phyloP scores from a whole-genome alignment of 2,888 invertebrate species.

The Parnassius apollo region DNA sequence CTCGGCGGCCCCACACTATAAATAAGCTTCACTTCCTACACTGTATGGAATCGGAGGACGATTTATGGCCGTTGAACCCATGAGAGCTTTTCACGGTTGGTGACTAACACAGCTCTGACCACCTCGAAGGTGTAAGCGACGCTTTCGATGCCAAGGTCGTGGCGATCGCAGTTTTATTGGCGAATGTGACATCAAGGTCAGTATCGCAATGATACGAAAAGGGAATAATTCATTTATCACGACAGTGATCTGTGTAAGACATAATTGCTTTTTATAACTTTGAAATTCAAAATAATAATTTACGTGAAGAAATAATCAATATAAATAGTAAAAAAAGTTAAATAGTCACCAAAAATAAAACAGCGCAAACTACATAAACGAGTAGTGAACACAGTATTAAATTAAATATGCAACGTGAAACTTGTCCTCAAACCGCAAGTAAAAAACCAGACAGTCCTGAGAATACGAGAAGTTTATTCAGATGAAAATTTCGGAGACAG shows the following conservation, averaged over 20 bases:
- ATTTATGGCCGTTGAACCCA: constrained; percentile 77
- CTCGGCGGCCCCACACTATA: constrained; percentile 63
- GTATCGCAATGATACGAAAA: constrained; percentile 5
- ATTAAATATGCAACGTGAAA: neutral
- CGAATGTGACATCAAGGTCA: constrained; percentile 23
- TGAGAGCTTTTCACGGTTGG: constrained; percentile 59
- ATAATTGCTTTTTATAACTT: neutral
- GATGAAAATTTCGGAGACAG: neutral
- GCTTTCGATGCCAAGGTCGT: constrained; percentile 54
- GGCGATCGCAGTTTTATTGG: constrained; percentile 11
- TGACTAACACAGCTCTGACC: constrained; percentile 48
- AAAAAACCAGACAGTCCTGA: neutral
- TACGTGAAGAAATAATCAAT: no score
- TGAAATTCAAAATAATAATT: no score
- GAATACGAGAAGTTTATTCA: neutral
- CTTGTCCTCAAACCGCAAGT: neutral
- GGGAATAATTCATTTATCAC: neutral
- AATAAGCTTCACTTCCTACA: constrained; percentile 75
- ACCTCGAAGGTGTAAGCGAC: constrained; percentile 30
- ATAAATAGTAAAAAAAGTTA: no score
- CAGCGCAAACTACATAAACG: neutral
- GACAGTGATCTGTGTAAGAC: neutral
- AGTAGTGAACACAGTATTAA: neutral
- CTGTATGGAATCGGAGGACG: constrained; percentile 65
- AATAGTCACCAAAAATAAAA: no score